These are phyloP conservation scores for Zhuqinia jingwanae DNA, from an alignment of 2,888 invertebrate genomes.

Conservation along the genomic window DNA sequence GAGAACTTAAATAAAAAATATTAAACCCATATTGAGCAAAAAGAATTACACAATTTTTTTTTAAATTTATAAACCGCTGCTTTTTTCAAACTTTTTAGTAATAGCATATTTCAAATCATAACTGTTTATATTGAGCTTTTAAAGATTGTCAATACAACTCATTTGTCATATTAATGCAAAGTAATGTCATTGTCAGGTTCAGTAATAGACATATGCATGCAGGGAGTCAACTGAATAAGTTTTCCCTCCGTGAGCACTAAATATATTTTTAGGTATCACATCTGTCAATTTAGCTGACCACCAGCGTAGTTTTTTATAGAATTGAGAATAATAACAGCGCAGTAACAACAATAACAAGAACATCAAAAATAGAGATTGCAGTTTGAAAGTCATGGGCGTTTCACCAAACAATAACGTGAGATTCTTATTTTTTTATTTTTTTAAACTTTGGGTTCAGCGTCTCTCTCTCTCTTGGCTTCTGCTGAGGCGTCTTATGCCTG, in stretches of 20 bases:
- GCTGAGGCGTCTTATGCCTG: background rate
- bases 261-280: constrained; percentile 44
- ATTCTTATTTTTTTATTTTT: background rate
- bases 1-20: no score
- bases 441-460: constrained; percentile 12
- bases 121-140: background rate
- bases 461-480: no score
- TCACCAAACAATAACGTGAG: constrained; percentile 30
- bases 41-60: constrained; percentile 10
- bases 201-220: background rate
- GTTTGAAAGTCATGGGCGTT: constrained; percentile 51
- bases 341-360: constrained; percentile 10
- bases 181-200: background rate
- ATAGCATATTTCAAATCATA: background rate
- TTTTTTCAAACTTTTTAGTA: no score
- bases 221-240: constrained; percentile 9
- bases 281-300: constrained; percentile 52
- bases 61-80: background rate
- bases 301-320: constrained; percentile 56
- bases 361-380: background rate
- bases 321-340: background rate
- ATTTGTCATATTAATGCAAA: constrained; percentile 9
- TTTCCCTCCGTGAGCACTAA: background rate
- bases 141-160: background rate
- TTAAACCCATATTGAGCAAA: no score